A percentile compares a stretch with the other conserved stretches of the same genome.
These are phyloP conservation scores for Hephaestus fuliginosus DNA, from an alignment of 2,797 vertebrate species.

Conservation along the genomic window DNA sequence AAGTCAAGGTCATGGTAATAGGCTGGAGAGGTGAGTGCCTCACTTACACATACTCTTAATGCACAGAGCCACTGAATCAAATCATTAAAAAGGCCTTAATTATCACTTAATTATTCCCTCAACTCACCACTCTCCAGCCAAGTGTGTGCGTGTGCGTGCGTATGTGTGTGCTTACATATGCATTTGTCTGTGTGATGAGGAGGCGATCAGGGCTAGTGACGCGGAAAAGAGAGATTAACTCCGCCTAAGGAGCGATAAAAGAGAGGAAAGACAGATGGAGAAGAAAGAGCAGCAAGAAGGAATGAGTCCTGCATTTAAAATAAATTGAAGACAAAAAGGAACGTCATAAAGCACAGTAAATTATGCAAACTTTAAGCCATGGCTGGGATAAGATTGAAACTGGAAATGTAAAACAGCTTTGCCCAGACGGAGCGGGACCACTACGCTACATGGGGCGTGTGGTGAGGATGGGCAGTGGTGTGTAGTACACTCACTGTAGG, in stretches of 20 bases:
- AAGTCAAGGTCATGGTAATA: conserved; percentile 90
- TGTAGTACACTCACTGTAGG: conserved; percentile 54
- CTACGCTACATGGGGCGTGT: conserved; percentile 26
- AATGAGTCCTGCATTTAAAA: conserved; percentile 68
- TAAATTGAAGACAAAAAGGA: conserved; percentile 65
- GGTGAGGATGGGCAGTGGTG: conserved; percentile 56
- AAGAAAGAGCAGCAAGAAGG: conserved; percentile 63
- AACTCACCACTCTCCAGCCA: conserved; percentile 77
- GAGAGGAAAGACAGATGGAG: conserved; percentile 80
- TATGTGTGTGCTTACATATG: conserved; percentile 67
- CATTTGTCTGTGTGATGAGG: conserved; percentile 79
- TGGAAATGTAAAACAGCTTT: conserved; percentile 62
- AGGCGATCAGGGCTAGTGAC: conserved; percentile 76
- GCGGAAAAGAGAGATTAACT: conserved; percentile 84
- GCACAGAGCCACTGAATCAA: conserved; percentile 88
- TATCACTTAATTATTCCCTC: conserved; percentile 89
- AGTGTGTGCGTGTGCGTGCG: conserved; percentile 52
- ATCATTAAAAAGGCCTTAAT: conserved; percentile 90
- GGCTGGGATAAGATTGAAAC: conserved; percentile 51
- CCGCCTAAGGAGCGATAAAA: conserved; percentile 81
- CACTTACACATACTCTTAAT: conserved; percentile 84
- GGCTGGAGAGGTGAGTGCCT: conserved; percentile 87
- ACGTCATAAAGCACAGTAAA: conserved; percentile 46
- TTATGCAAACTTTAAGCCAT: conserved; percentile 61
- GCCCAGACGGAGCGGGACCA: conserved; percentile 28